phyloP scores from a whole-genome alignment of 2,113 vertebrate genomes.

The Bagarius yarrelli region DNA sequence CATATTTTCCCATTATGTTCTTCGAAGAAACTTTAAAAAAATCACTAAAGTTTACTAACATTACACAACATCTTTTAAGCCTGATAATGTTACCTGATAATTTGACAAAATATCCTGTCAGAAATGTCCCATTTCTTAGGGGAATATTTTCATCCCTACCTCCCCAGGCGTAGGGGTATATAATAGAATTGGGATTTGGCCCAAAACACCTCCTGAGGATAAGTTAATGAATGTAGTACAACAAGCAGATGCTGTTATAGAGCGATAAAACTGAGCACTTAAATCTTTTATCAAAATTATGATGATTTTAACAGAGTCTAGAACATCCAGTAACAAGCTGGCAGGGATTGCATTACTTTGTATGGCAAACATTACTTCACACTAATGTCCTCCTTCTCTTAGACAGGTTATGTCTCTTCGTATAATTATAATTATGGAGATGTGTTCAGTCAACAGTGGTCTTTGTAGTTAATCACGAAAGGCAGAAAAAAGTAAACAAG shows the following conservation, averaged over 20 bases:
- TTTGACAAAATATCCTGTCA: no score
- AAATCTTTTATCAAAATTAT: neutral
- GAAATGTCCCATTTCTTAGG: no score
- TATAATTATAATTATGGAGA: neutral
- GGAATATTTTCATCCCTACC: no score
- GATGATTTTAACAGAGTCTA: neutral
- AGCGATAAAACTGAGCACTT: neutral
- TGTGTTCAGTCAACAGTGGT: neutral
- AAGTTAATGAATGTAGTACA: neutral
- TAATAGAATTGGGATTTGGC: no score
- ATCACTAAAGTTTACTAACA: no score
- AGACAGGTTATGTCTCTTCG: constrained; percentile 1
- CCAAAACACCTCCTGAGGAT: neutral
- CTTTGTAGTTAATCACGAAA: neutral
- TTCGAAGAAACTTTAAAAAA: no score
- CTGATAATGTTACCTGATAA: no score
- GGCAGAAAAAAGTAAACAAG: neutral
- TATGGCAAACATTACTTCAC: neutral
- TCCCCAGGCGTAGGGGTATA: no score
- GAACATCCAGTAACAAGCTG: neutral
- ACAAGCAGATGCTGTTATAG: neutral
- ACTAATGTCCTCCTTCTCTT: neutral
- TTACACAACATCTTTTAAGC: no score
- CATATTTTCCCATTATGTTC: no score
- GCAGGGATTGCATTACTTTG: no score